phyloP scores from a whole-genome alignment of 2,797 vertebrate species.

The Notoglanidium macrostoma region DNA sequence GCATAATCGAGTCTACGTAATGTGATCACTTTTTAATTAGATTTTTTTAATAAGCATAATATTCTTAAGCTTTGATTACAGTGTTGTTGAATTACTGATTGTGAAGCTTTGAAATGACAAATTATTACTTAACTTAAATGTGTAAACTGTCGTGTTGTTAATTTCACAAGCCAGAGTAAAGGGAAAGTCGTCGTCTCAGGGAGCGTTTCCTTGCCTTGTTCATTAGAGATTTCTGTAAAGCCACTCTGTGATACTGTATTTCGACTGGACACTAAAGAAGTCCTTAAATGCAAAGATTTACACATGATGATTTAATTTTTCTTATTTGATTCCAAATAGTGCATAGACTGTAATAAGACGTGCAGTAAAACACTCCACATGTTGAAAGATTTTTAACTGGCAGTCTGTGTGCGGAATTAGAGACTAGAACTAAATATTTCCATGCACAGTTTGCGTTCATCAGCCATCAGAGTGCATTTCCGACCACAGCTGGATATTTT shows the following conservation, averaged over 20 bases:
- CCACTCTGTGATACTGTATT: background rate
- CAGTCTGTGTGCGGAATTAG: background rate
- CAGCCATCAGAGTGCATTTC: background rate
- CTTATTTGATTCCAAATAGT: background rate
- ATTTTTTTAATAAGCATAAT: background rate
- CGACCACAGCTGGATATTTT: background rate
- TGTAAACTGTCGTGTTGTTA: background rate
- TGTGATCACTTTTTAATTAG: too few relatives aligned
- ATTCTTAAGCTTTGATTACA: background rate
- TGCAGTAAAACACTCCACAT: background rate
- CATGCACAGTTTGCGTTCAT: slow-evolving; percentile 2
- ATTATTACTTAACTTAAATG: background rate
- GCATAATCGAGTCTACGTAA: background rate
- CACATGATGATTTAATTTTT: background rate
- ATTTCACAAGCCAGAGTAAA: background rate
- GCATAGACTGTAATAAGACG: background rate
- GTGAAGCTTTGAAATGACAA: background rate
- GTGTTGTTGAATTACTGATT: background rate
- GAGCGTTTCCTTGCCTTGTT: background rate
- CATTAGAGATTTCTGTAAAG: background rate
- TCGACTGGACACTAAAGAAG: background rate
- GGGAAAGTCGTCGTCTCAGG: background rate
- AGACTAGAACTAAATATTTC: slow-evolving; percentile 4
- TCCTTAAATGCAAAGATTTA: background rate
- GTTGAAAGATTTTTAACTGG: background rate